These are phyloP conservation scores for Nasonovia ribisnigri DNA, from an alignment of 2,888 invertebrate species.

Conservation along the genomic window DNA sequence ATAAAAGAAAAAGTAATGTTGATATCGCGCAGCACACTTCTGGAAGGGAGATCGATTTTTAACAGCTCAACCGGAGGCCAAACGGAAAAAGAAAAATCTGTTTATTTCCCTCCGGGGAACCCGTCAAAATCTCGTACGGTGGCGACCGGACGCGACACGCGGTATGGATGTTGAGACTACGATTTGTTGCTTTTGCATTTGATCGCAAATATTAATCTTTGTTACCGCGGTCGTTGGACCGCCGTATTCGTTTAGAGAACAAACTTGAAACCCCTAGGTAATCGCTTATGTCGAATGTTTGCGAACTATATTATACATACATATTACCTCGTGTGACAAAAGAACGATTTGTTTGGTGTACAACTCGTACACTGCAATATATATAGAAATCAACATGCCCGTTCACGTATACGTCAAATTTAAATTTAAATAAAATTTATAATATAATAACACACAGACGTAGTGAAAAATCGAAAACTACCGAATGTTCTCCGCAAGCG, in stretches of 20 bases:
- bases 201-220: constrained; percentile 45
- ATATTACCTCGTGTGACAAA: neutral
- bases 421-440: neutral
- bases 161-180: neutral
- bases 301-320: neutral
- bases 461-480: neutral
- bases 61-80: constrained; percentile 52
- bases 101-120: constrained; percentile 34
- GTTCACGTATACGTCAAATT: neutral
- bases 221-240: neutral
- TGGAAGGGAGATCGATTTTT: constrained; percentile 43
- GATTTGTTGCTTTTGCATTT: constrained; percentile 43
- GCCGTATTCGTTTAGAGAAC: neutral
- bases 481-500: too few relatives aligned
- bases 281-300: neutral
- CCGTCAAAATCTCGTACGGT: neutral
- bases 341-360: neutral
- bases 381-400: neutral
- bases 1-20: constrained; percentile 30
- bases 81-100: constrained; percentile 8
- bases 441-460: neutral
- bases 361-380: neutral
- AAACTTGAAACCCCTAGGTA: constrained; percentile 29
- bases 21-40: neutral
- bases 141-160: neutral